Percentiles rank a stretch among this genome's conserved stretches.
These are phyloP conservation scores for Lochmaea capreae DNA, from an alignment of 2,888 invertebrate species.

Conservation along the genomic window DNA sequence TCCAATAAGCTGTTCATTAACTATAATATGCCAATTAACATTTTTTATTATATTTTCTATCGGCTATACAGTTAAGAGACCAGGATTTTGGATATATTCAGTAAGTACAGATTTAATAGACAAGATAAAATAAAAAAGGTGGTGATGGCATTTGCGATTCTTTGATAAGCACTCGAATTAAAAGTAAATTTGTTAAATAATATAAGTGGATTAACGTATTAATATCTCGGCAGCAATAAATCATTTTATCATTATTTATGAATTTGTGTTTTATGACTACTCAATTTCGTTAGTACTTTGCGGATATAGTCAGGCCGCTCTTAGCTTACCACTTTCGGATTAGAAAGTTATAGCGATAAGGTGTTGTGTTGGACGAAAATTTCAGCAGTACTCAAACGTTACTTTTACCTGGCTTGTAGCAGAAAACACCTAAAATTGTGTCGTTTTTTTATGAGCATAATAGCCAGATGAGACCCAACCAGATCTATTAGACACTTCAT, in stretches of 20 bases:
- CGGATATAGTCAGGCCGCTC: no score
- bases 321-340: neutral
- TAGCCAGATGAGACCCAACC: no score
- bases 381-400: no score
- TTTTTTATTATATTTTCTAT: conserved; percentile 46
- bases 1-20: conserved; percentile 37
- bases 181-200: neutral
- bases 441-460: no score
- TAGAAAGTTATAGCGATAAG: no score
- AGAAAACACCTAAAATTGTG: no score
- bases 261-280: neutral
- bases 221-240: neutral
- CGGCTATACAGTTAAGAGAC: conserved; percentile 43
- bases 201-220: neutral
- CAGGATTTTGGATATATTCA: conserved; percentile 47
- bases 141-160: neutral
- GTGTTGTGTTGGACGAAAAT: no score
- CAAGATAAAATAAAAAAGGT: conserved; percentile 6
- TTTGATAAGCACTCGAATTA: neutral
- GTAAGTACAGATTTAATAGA: conserved; percentile 33
- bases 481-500: no score
- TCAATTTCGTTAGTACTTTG: no score
- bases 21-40: conserved; percentile 38
- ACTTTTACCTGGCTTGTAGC: no score
- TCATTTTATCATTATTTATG: neutral